Evolutionary conservation across 2,888 invertebrate species (phyloP).

Genomic region (Lithophane semibrunnea): DNA sequence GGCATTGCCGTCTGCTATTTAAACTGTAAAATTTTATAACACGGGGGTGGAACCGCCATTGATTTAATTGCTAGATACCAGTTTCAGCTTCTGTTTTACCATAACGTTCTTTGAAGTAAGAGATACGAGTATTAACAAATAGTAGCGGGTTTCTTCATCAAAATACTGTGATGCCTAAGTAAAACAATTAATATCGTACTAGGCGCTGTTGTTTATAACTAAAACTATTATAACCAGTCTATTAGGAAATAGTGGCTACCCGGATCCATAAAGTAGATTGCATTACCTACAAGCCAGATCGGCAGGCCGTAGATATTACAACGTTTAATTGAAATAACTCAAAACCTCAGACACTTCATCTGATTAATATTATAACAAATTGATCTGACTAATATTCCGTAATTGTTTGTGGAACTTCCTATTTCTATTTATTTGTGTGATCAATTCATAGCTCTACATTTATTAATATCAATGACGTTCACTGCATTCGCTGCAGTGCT

Average conservation of each 20-base stretch:
- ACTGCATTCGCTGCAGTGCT: not conserved
- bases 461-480: not conserved
- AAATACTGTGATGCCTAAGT: constrained; percentile 5
- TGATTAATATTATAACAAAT: constrained; percentile 4
- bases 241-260: constrained; percentile 33
- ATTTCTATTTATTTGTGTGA: not conserved
- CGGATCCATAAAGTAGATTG: constrained; percentile 38
- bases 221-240: constrained; percentile 34
- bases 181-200: constrained; percentile 1
- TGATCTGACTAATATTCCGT: not conserved
- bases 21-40: constrained; percentile 81
- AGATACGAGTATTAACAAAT: constrained; percentile 7
- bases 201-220: constrained; percentile 24
- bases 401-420: not conserved
- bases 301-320: constrained; percentile 17
- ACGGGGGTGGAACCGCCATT: constrained; percentile 75
- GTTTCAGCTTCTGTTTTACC: constrained; percentile 59
- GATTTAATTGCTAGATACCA: constrained; percentile 72
- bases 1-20: constrained; percentile 75
- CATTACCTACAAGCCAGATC: constrained; percentile 39
- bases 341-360: not conserved
- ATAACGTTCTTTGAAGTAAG: constrained; percentile 10
- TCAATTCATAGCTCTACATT: not conserved
- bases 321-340: constrained; percentile 11
- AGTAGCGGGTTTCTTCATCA: constrained; percentile 10